Conservation (phyloP, 2,113 vertebrate species). For the Solea solea region DNA sequence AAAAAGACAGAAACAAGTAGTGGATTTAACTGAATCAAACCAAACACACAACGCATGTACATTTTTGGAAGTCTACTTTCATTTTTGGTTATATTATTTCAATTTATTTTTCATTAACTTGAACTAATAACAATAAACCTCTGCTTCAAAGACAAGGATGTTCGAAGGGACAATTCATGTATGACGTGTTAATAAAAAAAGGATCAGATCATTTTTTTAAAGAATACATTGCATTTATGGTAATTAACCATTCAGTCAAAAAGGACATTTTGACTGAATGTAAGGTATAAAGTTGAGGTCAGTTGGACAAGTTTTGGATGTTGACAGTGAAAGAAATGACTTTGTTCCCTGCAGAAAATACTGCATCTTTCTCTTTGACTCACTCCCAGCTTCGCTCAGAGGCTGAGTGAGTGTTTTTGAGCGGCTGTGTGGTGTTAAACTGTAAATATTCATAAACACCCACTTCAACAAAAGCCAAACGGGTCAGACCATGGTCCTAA, state of each 20-base stretch:
- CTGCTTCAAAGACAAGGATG: background rate
- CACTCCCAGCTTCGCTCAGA: conserved; percentile 52
- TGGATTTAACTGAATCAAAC: background rate
- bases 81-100: too few species aligned
- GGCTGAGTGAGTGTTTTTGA: conserved; percentile 39
- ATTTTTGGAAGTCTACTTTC: too few species aligned
- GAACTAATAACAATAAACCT: background rate
- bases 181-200: background rate
- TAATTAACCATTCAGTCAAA: too few species aligned
- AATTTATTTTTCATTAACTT: too few species aligned
- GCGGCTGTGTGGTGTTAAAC: conserved; percentile 58
- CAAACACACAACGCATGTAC: background rate
- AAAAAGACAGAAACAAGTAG: conserved; percentile 9
- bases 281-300: conserved; percentile 22
- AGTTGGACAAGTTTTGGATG: background rate
- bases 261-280: background rate
- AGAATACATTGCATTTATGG: too few species aligned
- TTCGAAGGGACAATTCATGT: background rate
- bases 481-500: conserved; percentile 53
- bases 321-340: conserved; percentile 29
- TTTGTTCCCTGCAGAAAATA: conserved; percentile 53
- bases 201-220: too few species aligned
- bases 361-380: conserved; percentile 55
- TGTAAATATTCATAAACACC: conserved; percentile 79
- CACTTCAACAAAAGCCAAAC: conserved; percentile 60